phyloP scores from a whole-genome alignment of 2,888 invertebrate genomes.

The Melinopterus prodromus region DNA sequence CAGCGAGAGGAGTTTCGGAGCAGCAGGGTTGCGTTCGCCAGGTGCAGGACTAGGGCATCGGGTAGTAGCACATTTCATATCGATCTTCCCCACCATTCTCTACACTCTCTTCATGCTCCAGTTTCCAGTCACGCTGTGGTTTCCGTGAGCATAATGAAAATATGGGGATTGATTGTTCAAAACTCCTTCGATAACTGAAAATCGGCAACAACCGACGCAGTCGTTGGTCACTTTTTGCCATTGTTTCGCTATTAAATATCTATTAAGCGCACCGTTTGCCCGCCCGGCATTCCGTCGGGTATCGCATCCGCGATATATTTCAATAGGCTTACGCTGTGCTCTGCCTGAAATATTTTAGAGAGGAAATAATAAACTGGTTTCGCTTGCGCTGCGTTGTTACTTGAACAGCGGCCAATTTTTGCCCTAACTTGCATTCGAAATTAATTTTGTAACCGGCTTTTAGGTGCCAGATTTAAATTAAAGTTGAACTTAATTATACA shows the following conservation, averaged over 20 bases:
- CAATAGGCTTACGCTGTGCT: background rate
- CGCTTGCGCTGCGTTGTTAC: background rate
- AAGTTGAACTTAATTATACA: too few relatives aligned
- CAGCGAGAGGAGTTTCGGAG: background rate
- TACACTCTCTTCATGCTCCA: slow-evolving; percentile 16
- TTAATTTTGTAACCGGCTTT: too few relatives aligned
- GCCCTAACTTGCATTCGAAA: too few relatives aligned
- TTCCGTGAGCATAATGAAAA: slow-evolving; percentile 21
- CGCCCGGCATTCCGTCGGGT: background rate
- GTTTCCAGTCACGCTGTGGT: slow-evolving; percentile 18
- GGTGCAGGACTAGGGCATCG: slow-evolving; percentile 40
- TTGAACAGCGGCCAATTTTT: background rate
- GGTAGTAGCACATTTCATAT: slow-evolving; percentile 38
- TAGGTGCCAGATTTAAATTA: too few relatives aligned
- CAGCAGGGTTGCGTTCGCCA: slow-evolving; percentile 30
- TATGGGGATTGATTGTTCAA: slow-evolving; percentile 20
- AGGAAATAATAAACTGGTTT: background rate
- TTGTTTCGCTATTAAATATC: background rate
- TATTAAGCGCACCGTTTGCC: background rate
- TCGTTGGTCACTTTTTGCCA: background rate
- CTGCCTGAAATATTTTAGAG: background rate
- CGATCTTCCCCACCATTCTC: slow-evolving; percentile 35
- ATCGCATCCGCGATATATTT: background rate
- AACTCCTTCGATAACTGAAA: background rate
- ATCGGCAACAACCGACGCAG: slow-evolving; percentile 6